Evolutionary conservation across 2,113 vertebrate genomes (phyloP).

Genomic region (Etheostoma cragini): DNA sequence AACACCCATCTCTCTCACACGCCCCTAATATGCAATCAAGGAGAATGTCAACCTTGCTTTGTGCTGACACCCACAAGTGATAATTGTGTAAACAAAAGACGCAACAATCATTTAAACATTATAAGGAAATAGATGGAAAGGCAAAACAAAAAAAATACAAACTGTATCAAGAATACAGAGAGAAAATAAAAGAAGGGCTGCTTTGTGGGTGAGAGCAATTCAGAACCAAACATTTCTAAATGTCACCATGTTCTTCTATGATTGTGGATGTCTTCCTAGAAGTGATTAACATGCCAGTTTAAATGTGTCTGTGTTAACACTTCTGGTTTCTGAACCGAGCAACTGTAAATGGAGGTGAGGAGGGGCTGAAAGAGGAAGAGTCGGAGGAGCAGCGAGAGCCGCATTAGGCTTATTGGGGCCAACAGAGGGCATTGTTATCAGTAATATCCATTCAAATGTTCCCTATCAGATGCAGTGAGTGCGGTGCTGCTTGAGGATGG

Average conservation of each 20-base stretch:
- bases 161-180: neutral
- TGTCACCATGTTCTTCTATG: conserved; percentile 20
- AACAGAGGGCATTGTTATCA: conserved; percentile 81
- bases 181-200: conserved; percentile 3
- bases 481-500: conserved; percentile 64
- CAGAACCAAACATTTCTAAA: conserved; percentile 15
- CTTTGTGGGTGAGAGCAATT: conserved; percentile 5
- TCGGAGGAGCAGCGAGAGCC: conserved; percentile 20
- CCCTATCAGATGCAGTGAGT: conserved; percentile 70
- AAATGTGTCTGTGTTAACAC: conserved; percentile 34
- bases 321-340: conserved; percentile 28
- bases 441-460: conserved; percentile 78
- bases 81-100: conserved; percentile 70
- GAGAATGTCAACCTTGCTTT: conserved; percentile 70
- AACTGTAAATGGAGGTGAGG: conserved; percentile 24
- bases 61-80: conserved; percentile 59
- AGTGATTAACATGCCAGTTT: conserved; percentile 43
- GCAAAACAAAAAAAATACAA: conserved; percentile 29
- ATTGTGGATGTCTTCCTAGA: conserved; percentile 7
- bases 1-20: conserved; percentile 42
- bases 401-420: conserved; percentile 75
- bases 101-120: conserved; percentile 51
- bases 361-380: conserved; percentile 8
- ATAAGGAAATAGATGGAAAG: conserved; percentile 49
- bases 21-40: conserved; percentile 73